Percentiles rank a stretch among this genome's conserved stretches.
Evolutionary conservation across 2,797 vertebrate species (phyloP).

Genomic region (Phrynocephalus vlangalii): DNA sequence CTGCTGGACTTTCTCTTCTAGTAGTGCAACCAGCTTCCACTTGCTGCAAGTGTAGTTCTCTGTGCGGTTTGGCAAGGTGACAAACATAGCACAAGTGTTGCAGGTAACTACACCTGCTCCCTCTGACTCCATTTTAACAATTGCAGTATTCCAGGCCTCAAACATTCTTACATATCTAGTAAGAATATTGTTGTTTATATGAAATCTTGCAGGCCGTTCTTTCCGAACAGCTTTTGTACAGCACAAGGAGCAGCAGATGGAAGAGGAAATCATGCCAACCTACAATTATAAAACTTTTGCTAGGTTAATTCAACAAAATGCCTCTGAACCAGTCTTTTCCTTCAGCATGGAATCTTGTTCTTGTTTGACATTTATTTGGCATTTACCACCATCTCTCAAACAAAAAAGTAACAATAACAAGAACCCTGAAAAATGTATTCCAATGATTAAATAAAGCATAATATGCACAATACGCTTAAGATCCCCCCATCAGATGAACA

Average conservation of each 20-base stretch:
- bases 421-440: slow-evolving; percentile 27
- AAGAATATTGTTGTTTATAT: too few species aligned
- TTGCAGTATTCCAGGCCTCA: too few species aligned
- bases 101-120: too few species aligned
- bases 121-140: too few species aligned
- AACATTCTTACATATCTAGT: too few species aligned
- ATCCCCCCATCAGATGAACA: slow-evolving; percentile 59
- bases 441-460: slow-evolving; percentile 66
- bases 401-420: too few species aligned
- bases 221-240: not conserved
- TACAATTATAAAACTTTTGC: not conserved
- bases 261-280: slow-evolving; percentile 15
- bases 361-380: not conserved
- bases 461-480: slow-evolving; percentile 59
- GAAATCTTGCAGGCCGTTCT: not conserved
- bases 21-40: too few species aligned
- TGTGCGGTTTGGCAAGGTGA: too few species aligned
- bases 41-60: too few species aligned
- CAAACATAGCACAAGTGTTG: too few species aligned
- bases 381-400: slow-evolving; percentile 17
- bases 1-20: too few species aligned
- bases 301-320: not conserved
- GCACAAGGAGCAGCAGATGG: slow-evolving; percentile 15
- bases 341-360: not conserved
- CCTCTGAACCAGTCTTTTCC: fast-evolving